phyloP scores from a whole-genome alignment of 2,113 vertebrate genomes.

The Mesoclemmys tuberculata region DNA sequence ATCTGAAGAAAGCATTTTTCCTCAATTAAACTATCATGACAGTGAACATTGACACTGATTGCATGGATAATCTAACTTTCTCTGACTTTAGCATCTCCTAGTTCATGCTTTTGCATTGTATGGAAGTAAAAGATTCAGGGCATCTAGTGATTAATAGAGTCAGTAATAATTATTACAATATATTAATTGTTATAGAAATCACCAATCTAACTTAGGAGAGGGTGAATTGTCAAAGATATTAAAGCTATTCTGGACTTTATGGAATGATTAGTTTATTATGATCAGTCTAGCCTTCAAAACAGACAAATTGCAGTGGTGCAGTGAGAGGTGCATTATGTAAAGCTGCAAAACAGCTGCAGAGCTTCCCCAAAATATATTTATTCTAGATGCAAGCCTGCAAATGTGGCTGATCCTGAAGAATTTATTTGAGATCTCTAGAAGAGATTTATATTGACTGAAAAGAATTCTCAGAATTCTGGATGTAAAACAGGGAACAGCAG shows the following conservation, averaged over 20 bases:
- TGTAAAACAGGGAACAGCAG: background rate
- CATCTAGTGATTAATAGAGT: background rate
- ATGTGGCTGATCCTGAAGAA: background rate
- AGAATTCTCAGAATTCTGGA: fast-evolving
- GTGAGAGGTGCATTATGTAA: fast-evolving
- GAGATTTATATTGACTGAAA: background rate
- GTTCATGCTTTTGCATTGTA: background rate
- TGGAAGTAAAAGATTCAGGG: background rate
- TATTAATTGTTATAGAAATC: background rate
- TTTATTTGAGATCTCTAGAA: fast-evolving
- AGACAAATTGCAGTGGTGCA: fast-evolving
- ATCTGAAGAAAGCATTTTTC: background rate
- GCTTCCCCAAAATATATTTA: background rate
- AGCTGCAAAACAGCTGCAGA: fast-evolving
- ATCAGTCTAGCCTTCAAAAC: fast-evolving
- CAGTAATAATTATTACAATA: background rate
- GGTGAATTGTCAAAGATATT: background rate
- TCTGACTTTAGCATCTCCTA: background rate
- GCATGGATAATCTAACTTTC: background rate
- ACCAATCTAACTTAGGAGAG: background rate
- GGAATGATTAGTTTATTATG: background rate
- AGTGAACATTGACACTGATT: background rate
- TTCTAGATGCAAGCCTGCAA: background rate
- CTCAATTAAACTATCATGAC: background rate
- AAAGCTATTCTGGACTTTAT: background rate